Percentiles rank a stretch among this genome's conserved stretches.
Conservation (phyloP, 2,888 invertebrate genomes). For the Pristionchus maxplancki region DNA sequence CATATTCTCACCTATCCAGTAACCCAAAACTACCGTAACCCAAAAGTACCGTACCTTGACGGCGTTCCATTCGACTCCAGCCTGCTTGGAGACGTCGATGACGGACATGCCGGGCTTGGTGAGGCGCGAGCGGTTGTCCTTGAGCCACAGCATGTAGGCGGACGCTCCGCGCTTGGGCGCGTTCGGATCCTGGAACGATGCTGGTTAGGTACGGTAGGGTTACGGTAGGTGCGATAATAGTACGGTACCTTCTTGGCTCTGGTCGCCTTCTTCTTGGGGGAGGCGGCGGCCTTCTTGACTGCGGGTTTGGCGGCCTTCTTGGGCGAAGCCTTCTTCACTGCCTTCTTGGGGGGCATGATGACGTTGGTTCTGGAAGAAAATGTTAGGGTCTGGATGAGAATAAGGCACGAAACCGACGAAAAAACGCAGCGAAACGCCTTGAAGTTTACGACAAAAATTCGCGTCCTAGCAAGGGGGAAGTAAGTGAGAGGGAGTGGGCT, state of each 20-base stretch:
- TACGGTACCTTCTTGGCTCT: constrained; percentile 77
- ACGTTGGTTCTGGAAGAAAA: neutral
- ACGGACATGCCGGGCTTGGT: constrained; percentile 90
- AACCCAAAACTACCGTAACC: neutral
- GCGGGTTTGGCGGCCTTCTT: constrained; percentile 59
- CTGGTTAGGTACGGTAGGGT: neutral
- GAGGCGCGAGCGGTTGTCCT: constrained; percentile 89
- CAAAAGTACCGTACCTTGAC: constrained; percentile 48
- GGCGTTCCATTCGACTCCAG: constrained; percentile 58
- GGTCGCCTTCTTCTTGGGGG: constrained; percentile 75
- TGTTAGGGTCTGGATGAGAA: neutral
- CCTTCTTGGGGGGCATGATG: constrained; percentile 4
- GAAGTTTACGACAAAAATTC: no score
- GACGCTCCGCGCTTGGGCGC: constrained; percentile 92
- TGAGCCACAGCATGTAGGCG: constrained; percentile 94
- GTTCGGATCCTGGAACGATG: constrained; percentile 85
- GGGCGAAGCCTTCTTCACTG: constrained; percentile 54
- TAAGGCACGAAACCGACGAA: no score
- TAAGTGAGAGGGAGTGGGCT: neutral
- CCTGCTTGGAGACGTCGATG: constrained; percentile 89
- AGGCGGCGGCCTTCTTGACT: constrained; percentile 74
- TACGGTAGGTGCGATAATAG: neutral
- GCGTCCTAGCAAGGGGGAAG: no score
- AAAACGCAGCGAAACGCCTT: no score
- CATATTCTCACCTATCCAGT: no score